Conservation (phyloP, 2,113 vertebrate genomes). For the Pituophis catenifer region DNA sequence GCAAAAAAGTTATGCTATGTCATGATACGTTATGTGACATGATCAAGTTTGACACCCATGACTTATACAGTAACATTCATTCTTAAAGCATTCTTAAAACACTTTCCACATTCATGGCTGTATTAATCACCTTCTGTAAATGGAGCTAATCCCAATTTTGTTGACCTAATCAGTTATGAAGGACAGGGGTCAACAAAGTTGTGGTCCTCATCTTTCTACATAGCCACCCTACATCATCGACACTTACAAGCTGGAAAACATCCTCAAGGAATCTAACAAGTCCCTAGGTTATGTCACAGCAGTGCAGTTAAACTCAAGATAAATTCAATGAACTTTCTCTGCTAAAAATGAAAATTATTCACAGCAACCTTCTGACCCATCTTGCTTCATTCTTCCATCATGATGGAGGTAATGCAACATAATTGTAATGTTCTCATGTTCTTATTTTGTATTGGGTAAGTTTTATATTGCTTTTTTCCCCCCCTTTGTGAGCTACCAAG, state of each 20-base stretch:
- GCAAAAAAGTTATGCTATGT: no score
- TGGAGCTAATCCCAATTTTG: background rate
- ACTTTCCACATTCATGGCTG: background rate
- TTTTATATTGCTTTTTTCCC: background rate
- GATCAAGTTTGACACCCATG: no score
- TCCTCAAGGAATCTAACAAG: background rate
- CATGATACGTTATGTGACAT: no score
- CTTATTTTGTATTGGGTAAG: background rate
- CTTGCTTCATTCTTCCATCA: background rate
- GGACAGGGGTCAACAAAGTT: background rate
- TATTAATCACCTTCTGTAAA: background rate
- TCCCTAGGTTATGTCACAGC: background rate
- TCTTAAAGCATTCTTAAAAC: background rate
- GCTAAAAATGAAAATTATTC: background rate
- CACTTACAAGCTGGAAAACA: background rate
- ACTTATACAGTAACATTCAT: background rate
- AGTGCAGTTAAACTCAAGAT: background rate
- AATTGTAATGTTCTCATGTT: background rate
- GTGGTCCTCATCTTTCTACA: background rate
- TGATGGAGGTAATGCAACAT: background rate
- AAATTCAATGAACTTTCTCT: background rate
- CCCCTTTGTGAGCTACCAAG: background rate
- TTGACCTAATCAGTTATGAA: background rate
- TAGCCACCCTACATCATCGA: background rate
- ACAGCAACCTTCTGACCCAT: background rate